Evolutionary conservation across 2,113 vertebrate species (phyloP), one percentile per base, ranked within the genome.

Genomic region (Oxyura jamaicensis): DNA sequence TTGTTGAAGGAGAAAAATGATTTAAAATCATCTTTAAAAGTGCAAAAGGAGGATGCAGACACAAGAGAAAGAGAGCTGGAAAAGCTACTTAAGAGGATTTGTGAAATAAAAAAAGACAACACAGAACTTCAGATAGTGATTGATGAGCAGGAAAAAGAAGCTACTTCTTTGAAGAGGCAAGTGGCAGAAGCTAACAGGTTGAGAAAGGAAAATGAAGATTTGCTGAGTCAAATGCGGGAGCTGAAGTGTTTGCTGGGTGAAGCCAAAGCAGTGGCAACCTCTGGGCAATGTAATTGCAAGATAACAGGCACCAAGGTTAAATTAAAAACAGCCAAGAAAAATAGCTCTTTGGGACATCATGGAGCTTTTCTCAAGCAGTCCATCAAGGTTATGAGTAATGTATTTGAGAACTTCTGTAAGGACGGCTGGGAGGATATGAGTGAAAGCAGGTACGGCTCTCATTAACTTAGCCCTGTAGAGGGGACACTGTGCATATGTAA

Each of bases 371-470:
- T 98, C 97, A 98, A 98, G 98, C 97, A 98, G 98, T 98, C 98
- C 98, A 98, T 98, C 98, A 98, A 98, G 98, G 98, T 98, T 98
- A 98, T 98, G 97, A 98, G 98, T 98, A 98, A 97, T 95, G 86
- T 98, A 96, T 98, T 98, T 96, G 98, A 98, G 97, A 99, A 98
- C 98, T 98, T 98, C 91, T 97, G 96, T 98, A 99, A 99, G 98
- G 99, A 99, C 90, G 98, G 98, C 97, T 99, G 99, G 99, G 99
- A 99, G 97, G 99, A 99, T 98, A 84, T 99, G 97, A 99, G 98
- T 97, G 96, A 98, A 98, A 98, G 99, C 98, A 99, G 99, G 99
- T 99, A 99, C 97, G 60, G 87, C 97, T 97, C 98, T 99, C 99
- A 99, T 99, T 99, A 99, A 98, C 98, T 99, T 98, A 96, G 97